These are phyloP conservation scores for Sericinus montela DNA, from an alignment of 2,888 invertebrate species.

Conservation along the genomic window DNA sequence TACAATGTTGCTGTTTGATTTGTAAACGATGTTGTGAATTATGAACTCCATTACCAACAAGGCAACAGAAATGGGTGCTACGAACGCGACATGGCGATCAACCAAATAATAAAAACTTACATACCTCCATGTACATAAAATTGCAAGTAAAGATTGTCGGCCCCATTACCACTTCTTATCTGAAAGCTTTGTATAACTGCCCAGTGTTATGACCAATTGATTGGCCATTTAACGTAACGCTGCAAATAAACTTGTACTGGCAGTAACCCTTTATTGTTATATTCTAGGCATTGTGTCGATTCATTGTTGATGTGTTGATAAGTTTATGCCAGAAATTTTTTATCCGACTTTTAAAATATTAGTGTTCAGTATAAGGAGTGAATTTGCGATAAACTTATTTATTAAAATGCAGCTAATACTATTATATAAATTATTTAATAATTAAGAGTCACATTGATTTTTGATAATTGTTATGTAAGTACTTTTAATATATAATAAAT, in stretches of 20 bases:
- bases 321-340: neutral
- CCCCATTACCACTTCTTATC: conserved; percentile 19
- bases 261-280: conserved; percentile 14
- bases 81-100: neutral
- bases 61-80: neutral
- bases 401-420: too few relatives aligned
- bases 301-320: neutral
- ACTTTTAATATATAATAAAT: too few relatives aligned
- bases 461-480: too few relatives aligned
- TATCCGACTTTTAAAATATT: neutral
- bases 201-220: conserved; percentile 19
- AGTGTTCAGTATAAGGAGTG: neutral
- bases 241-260: conserved; percentile 19
- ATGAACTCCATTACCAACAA: neutral
- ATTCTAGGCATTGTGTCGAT: neutral
- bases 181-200: conserved; percentile 11
- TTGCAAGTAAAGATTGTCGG: conserved; percentile 9
- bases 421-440: too few relatives aligned
- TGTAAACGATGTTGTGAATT: neutral
- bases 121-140: conserved; percentile 6
- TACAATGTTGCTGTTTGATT: neutral
- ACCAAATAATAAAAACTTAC: neutral
- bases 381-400: neutral
- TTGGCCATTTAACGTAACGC: conserved; percentile 20
- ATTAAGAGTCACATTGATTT: too few relatives aligned